phyloP scores from a whole-genome alignment of 2,797 vertebrate species.

The Luscinia megarhynchos region DNA sequence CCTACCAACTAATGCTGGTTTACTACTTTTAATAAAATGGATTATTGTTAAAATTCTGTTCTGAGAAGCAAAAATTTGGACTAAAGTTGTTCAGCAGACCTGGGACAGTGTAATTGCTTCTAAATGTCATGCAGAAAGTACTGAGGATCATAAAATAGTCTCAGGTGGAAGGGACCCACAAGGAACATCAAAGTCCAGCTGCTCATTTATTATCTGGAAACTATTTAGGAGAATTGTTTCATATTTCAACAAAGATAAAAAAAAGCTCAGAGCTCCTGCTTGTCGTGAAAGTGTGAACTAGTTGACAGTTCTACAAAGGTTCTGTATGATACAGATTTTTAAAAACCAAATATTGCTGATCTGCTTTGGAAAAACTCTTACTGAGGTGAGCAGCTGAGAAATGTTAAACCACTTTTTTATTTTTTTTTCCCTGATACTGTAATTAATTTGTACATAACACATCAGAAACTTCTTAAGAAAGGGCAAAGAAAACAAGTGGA shows the following conservation, averaged over 20 bases:
- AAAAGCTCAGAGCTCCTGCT: background rate
- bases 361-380: background rate
- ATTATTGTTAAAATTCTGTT: background rate
- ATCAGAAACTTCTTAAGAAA: background rate
- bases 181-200: background rate
- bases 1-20: background rate
- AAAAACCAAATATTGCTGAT: background rate
- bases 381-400: background rate
- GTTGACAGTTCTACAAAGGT: background rate
- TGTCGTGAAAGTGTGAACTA: background rate
- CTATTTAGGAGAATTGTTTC: background rate
- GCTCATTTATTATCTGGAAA: background rate
- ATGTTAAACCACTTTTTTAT: background rate
- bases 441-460: background rate
- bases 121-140: background rate
- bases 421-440: background rate
- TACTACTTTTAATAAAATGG: background rate
- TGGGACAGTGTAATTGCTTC: conserved; percentile 20
- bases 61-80: too few relatives aligned
- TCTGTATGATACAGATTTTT: background rate
- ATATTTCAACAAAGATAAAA: background rate
- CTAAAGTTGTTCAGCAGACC: conserved; percentile 18
- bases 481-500: background rate
- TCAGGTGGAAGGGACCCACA: background rate
- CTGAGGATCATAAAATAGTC: background rate